Conservation (phyloP, 2,888 invertebrate genomes). For the Eupeodes latifasciatus region DNA sequence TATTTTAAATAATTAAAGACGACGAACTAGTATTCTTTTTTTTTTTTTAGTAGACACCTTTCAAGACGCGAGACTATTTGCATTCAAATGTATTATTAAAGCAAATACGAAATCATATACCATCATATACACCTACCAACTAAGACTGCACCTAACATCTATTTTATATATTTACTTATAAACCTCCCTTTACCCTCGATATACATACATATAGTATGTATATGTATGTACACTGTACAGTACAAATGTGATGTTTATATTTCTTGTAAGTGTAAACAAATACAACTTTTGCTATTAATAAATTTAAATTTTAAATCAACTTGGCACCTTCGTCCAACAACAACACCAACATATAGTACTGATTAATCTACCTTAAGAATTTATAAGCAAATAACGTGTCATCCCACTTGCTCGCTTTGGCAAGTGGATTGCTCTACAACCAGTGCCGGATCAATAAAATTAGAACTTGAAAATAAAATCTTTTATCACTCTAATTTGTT, state of each 20-base stretch:
- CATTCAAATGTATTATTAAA: constrained; percentile 8
- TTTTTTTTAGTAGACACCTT: neutral
- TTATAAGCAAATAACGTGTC: constrained; percentile 13
- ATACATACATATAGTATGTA: neutral
- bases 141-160: neutral
- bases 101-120: neutral
- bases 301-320: constrained; percentile 29
- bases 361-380: constrained; percentile 20
- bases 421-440: neutral
- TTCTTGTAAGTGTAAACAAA: constrained; percentile 25
- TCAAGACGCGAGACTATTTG: neutral
- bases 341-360: constrained; percentile 13
- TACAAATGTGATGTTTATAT: neutral
- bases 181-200: neutral
- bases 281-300: constrained; percentile 38
- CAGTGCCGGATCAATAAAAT: constrained; percentile 1
- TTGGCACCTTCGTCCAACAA: constrained; percentile 13
- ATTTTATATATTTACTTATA: too few species aligned
- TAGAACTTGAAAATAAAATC: too few species aligned
- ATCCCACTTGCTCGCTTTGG: constrained; percentile 2
- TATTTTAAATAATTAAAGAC: neutral
- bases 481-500: too few species aligned
- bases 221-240: too few species aligned
- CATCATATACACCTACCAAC: too few species aligned
- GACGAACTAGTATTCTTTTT: neutral